A percentile compares a stretch with the other conserved stretches of the same genome.
Evolutionary conservation across 2,888 invertebrate species (phyloP).

Genomic region (Pemphredon lugubris): DNA sequence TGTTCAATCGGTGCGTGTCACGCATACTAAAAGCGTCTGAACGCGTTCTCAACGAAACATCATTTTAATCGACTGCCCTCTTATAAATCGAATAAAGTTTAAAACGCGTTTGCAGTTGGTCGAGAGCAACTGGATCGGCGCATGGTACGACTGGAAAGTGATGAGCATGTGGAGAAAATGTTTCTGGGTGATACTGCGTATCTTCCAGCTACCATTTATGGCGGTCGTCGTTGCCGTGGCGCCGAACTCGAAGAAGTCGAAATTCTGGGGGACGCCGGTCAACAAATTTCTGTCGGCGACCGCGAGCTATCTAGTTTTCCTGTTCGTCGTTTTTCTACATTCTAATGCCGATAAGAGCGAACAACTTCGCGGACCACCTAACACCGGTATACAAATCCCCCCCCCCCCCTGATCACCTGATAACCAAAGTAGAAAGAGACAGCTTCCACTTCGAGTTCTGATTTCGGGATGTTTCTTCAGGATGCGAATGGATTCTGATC

Average conservation of each 20-base stretch:
- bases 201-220: slow-evolving; percentile 81
- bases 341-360: slow-evolving; percentile 84
- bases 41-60: no score
- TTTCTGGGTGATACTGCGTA: slow-evolving; percentile 76
- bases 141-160: slow-evolving; percentile 84
- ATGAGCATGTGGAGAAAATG: slow-evolving; percentile 81
- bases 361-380: slow-evolving; percentile 84
- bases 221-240: slow-evolving; percentile 79
- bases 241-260: slow-evolving; percentile 81
- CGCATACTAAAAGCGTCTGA: no score
- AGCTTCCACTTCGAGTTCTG: slow-evolving; percentile 14
- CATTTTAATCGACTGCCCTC: no score
- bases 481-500: slow-evolving; percentile 76
- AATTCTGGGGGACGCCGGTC: slow-evolving; percentile 85
- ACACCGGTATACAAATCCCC: slow-evolving; percentile 80
- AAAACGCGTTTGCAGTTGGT: slow-evolving; percentile 81
- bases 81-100: no score
- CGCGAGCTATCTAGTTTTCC: slow-evolving; percentile 86
- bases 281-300: slow-evolving; percentile 88
- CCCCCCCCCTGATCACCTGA: background rate
- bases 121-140: slow-evolving; percentile 86
- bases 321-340: slow-evolving; percentile 84
- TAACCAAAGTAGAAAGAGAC: background rate
- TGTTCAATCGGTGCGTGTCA: no score
- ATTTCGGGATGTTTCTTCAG: slow-evolving; percentile 57